These are phyloP conservation scores for Gastrophysa polygoni DNA, from an alignment of 2,888 invertebrate species.

Conservation along the genomic window DNA sequence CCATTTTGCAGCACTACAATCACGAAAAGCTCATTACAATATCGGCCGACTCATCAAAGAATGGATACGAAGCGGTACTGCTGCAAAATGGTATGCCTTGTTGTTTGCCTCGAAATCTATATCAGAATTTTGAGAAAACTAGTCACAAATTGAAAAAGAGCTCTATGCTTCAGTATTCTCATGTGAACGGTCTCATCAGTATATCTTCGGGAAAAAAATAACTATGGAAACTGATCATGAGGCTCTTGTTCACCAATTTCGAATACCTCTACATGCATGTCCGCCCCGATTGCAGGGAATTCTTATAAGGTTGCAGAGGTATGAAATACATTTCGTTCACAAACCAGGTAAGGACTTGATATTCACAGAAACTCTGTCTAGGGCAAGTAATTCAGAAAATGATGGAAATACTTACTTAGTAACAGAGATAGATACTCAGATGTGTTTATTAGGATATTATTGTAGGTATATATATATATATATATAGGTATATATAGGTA, in stretches of 20 bases:
- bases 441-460: background rate
- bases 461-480: no score
- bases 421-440: background rate
- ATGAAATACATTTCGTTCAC: slow-evolving; percentile 38
- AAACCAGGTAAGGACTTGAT: slow-evolving; percentile 39
- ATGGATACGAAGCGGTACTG: slow-evolving; percentile 31
- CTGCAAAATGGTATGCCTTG: slow-evolving; percentile 40
- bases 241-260: slow-evolving; percentile 39
- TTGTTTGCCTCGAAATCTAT: slow-evolving; percentile 40
- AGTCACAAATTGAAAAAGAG: slow-evolving; percentile 42
- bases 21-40: slow-evolving; percentile 2
- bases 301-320: slow-evolving; percentile 39
- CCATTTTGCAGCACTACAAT: slow-evolving; percentile 3
- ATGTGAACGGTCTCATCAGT: slow-evolving; percentile 38
- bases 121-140: slow-evolving; percentile 33
- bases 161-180: slow-evolving; percentile 34
- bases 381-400: slow-evolving; percentile 28
- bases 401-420: slow-evolving; percentile 7
- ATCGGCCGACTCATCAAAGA: slow-evolving; percentile 6
- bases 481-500: no score
- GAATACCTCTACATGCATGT: slow-evolving; percentile 31
- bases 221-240: slow-evolving; percentile 42
- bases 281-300: slow-evolving; percentile 43
- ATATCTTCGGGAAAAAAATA: slow-evolving; percentile 33
- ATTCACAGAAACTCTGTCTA: slow-evolving; percentile 35